Base-by-base conservation (phyloP, 2,113 vertebrate genomes). In the Gobiocypris rarus region DNA sequence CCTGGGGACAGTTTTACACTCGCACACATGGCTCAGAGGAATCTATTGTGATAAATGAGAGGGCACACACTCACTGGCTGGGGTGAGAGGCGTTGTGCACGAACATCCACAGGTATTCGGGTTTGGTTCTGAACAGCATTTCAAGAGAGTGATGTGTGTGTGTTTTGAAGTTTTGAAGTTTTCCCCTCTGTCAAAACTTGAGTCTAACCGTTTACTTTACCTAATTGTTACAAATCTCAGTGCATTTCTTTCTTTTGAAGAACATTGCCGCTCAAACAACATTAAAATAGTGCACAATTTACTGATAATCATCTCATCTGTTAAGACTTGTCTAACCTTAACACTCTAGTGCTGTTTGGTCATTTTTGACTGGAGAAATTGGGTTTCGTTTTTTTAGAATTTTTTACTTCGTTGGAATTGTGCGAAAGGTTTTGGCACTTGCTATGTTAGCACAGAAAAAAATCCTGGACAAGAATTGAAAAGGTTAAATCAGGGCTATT, bases 11-110 rank as follows among this genome's bases (percentile, higher is more conserved):
- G 8, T 75, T 83, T 31, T 59, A 84, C 67, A 80, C 87, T 86
- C 56, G 13, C 70, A 83, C 69, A 43, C 50, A 83, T 85, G 24
- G 74, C 86, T 89, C 85, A 31, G 63, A 80, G 75, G 77, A 87
- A 71, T 84, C 75, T 34, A 69, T 65, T 83, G 84, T 81, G 85
- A 88, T 78, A 88, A 89, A 90, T 31, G 89, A 87, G 83, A 79
- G 73, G 86, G 78, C 79, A 43, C 50, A 71, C 41, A 83, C 80
- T 70, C 65, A 38, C 5, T 2, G 45, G 31, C 5, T 52, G 31
- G 31, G 75, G 31, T 38, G 75, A 76, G 74, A 76, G 8, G 28
- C 0, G 59, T 15, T n/a, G 13, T 1, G 11, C 15, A 31, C 28
- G 0, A 54, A 26, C 48, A 43, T 84, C 6, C 56, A 14, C 43